phyloP scores from a whole-genome alignment of 2,113 vertebrate species.

The Trichomycterus rosablanca region DNA sequence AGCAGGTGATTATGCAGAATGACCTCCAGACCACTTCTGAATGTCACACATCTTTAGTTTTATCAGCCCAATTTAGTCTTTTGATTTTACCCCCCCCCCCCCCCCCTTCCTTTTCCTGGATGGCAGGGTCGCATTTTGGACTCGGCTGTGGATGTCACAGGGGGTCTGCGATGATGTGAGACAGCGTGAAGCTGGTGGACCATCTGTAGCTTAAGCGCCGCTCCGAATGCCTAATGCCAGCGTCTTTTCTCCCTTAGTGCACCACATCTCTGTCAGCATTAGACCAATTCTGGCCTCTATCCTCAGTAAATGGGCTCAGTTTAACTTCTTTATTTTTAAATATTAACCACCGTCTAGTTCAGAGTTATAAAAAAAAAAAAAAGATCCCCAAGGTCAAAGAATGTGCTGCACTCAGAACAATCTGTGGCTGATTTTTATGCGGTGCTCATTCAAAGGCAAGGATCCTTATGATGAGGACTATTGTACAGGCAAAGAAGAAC shows the following conservation, averaged over 20 bases:
- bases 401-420: constrained; percentile 39
- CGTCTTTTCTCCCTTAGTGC: constrained; percentile 35
- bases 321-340: constrained; percentile 51
- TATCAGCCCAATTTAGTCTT: constrained; percentile 24
- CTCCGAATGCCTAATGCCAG: constrained; percentile 35
- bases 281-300: constrained; percentile 27
- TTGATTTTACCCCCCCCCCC: constrained; percentile 2
- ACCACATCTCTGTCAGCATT: constrained; percentile 1
- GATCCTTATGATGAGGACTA: constrained; percentile 48
- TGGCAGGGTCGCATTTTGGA: constrained; percentile 7
- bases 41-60: constrained; percentile 23
- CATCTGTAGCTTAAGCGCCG: constrained; percentile 29
- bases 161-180: constrained; percentile 21
- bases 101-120: no score
- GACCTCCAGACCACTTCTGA: constrained; percentile 15
- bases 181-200: constrained; percentile 27
- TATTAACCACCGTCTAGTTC: constrained; percentile 46
- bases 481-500: constrained; percentile 44
- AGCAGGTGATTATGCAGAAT: constrained; percentile 15
- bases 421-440: constrained; percentile 43
- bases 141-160: constrained; percentile 16
- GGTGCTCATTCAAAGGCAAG: constrained; percentile 33
- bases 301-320: constrained; percentile 24
- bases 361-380: constrained; percentile 37
- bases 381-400: constrained; percentile 51